phyloP scores from a whole-genome alignment of 2,797 vertebrate genomes.

The Crenuchus spilurus region DNA sequence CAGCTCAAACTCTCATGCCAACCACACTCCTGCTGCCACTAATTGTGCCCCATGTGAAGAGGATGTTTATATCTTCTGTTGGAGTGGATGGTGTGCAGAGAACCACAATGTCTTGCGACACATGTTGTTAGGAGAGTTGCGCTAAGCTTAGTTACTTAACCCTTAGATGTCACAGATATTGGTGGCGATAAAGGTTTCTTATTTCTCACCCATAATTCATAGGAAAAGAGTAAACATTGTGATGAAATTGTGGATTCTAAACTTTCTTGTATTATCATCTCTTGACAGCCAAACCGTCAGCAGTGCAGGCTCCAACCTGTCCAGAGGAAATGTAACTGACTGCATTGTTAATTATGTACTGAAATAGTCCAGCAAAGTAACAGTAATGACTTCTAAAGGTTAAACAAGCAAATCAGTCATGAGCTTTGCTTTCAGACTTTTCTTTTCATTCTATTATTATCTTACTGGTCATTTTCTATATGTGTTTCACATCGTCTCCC shows the following conservation, averaged over 20 bases:
- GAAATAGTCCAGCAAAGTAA: not conserved
- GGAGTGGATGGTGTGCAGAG: slow-evolving; percentile 33
- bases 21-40: slow-evolving; percentile 48
- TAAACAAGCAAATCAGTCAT: not conserved
- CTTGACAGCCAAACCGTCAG: no score
- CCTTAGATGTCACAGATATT: not conserved
- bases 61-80: slow-evolving; percentile 39
- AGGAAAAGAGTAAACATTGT: no score
- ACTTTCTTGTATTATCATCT: no score
- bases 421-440: not conserved
- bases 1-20: slow-evolving; percentile 43
- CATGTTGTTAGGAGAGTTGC: slow-evolving; percentile 20
- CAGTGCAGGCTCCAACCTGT: no score
- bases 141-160: not conserved
- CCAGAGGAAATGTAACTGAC: no score
- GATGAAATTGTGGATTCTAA: no score
- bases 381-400: not conserved
- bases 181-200: no score
- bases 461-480: not conserved
- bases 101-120: slow-evolving; percentile 35
- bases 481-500: not conserved
- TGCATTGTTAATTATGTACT: no score
- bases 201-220: no score
- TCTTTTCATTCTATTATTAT: slow-evolving; percentile 7
- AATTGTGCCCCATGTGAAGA: slow-evolving; percentile 49